Evolutionary conservation across 2,113 vertebrate species (phyloP).

Genomic region (Nannospalax galili): DNA sequence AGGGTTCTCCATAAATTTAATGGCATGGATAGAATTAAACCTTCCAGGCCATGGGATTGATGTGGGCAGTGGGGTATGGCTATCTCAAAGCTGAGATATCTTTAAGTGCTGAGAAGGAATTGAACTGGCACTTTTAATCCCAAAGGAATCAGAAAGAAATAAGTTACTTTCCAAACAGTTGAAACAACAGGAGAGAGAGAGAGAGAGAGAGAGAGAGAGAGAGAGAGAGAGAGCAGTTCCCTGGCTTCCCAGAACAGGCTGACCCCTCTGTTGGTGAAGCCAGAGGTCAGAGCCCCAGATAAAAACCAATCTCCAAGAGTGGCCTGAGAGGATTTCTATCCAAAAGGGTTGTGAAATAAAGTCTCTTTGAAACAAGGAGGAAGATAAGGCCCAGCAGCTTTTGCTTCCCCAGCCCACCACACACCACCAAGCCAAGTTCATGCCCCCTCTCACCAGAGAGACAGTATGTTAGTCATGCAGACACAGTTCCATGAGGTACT

Average conservation of each 20-base stretch:
- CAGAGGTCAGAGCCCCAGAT: slow-evolving; percentile 85
- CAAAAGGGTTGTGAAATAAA: slow-evolving; percentile 68
- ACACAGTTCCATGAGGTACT: neutral
- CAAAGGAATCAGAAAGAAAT: slow-evolving; percentile 20
- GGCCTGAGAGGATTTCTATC: slow-evolving; percentile 83
- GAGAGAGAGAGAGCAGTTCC: slow-evolving; percentile 9
- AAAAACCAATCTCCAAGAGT: slow-evolving; percentile 83
- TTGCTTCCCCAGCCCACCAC: slow-evolving; percentile 64
- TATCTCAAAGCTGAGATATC: neutral
- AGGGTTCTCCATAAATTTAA: slow-evolving; percentile 37
- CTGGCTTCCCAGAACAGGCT: slow-evolving; percentile 81
- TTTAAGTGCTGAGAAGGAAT: slow-evolving; percentile 30
- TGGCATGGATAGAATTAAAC: slow-evolving; percentile 49
- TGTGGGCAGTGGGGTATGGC: neutral
- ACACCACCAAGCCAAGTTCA: slow-evolving; percentile 63
- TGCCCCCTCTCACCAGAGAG: neutral
- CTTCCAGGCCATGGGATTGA: neutral
- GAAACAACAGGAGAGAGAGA: neutral
- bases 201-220: neutral
- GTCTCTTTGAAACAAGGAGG: slow-evolving; percentile 61
- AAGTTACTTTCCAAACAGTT: slow-evolving; percentile 76
- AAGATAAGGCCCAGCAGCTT: slow-evolving; percentile 69
- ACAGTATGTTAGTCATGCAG: neutral
- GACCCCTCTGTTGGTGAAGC: slow-evolving; percentile 80
- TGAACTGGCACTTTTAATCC: slow-evolving; percentile 62